Conservation (phyloP, 1,140 invertebrate genomes). For the Grapholita molesta region DNA sequence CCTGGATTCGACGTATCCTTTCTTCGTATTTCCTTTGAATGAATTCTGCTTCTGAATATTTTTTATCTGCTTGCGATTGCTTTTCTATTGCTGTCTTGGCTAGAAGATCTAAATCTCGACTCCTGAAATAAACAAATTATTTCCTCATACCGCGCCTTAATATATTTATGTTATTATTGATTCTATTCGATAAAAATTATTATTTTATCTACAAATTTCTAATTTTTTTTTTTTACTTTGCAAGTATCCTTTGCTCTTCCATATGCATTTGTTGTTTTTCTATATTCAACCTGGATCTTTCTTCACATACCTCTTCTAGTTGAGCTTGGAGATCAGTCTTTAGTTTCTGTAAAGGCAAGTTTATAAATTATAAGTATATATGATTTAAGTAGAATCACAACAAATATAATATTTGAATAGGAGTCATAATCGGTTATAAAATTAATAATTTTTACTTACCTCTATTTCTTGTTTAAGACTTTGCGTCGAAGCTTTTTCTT, state of each 20-base stretch:
- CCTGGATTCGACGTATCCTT: conserved; percentile 66
- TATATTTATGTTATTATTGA: background rate
- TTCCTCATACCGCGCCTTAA: no score
- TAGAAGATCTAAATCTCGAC: conserved; percentile 66
- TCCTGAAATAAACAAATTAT: conserved; percentile 39
- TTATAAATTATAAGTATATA: conserved; percentile 11
- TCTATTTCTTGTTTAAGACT: conserved; percentile 63
- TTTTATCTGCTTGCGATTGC: conserved; percentile 68
- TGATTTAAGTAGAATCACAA: no score
- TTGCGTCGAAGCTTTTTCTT: conserved; percentile 63
- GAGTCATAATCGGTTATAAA: background rate
- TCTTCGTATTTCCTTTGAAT: conserved; percentile 72
- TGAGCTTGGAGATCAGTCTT: conserved; percentile 67
- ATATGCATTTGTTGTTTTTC: conserved; percentile 69
- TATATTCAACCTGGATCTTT: conserved; percentile 55
- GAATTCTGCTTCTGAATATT: conserved; percentile 64
- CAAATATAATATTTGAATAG: no score
- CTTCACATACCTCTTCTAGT: conserved; percentile 62
- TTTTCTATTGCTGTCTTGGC: conserved; percentile 70
- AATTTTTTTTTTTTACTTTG: no score
- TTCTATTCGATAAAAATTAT: background rate
- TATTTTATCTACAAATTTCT: no score
- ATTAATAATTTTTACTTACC: conserved; percentile 39
- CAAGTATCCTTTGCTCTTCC: conserved; percentile 61
- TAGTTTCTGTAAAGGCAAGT: conserved; percentile 52